Evolutionary conservation across 2,113 vertebrate genomes (phyloP).

Genomic region (Mastomys coucha): DNA sequence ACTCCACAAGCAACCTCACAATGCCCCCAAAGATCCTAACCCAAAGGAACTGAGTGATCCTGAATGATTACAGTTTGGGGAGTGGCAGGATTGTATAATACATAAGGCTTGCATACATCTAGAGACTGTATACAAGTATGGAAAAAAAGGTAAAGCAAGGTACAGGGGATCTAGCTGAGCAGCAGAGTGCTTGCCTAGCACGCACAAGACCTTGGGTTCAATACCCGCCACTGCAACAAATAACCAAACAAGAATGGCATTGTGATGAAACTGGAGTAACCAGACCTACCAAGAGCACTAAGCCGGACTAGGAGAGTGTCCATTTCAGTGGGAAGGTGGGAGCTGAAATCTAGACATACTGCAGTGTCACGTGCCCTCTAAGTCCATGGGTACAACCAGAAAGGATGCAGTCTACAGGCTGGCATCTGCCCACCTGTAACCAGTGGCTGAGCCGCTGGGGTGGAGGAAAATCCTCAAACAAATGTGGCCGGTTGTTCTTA

Average conservation of each 20-base stretch:
- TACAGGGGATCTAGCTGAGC: not conserved
- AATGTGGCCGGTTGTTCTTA: not conserved
- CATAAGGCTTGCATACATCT: not conserved
- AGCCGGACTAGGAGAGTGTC: not conserved
- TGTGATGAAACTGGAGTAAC: not conserved
- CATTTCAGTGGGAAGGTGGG: not conserved
- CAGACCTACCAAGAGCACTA: not conserved
- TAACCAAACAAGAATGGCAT: not conserved
- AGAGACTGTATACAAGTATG: not conserved
- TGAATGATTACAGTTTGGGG: not conserved
- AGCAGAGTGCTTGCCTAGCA: not conserved
- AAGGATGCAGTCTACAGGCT: not conserved
- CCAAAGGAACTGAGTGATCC: not conserved
- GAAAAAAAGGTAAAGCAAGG: not conserved
- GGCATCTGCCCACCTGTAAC: not conserved
- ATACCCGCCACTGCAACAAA: not conserved
- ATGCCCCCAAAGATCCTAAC: not conserved
- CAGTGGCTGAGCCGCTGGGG: not conserved
- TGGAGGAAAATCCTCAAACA: not conserved
- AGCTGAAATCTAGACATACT: not conserved
- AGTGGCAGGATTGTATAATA: not conserved
- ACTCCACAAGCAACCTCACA: no score
- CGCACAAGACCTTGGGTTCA: not conserved
- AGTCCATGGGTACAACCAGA: no score
- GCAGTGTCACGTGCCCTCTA: fast-evolving